These are phyloP conservation scores for Clarias fuscus DNA, from an alignment of 2,797 vertebrate species.

Conservation along the genomic window DNA sequence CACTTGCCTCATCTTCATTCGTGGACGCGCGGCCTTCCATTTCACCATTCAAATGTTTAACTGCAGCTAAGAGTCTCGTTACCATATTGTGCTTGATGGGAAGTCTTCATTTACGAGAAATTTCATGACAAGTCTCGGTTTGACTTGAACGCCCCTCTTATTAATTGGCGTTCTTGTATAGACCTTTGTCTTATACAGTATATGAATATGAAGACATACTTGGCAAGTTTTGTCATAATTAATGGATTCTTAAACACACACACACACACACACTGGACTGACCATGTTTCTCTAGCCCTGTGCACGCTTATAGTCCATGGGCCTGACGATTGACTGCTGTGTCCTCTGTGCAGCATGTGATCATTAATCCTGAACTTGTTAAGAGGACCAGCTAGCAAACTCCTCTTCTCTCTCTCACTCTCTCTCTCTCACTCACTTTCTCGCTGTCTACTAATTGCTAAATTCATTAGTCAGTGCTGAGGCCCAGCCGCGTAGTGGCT, in stretches of 20 bases:
- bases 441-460: constrained; percentile 22
- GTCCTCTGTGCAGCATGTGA: constrained; percentile 11
- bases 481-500: neutral
- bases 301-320: neutral
- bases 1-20: too few relatives aligned
- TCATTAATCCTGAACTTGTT: constrained; percentile 36
- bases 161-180: neutral
- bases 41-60: too few relatives aligned
- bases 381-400: neutral
- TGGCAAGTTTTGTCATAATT: neutral
- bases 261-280: neutral
- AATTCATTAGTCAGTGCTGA: constrained; percentile 33
- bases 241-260: neutral
- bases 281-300: neutral
- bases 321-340: neutral
- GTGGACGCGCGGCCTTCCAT: too few relatives aligned
- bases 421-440: neutral
- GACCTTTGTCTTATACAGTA: neutral
- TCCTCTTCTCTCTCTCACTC: neutral
- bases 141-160: neutral
- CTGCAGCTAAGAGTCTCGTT: too few relatives aligned
- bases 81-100: too few relatives aligned
- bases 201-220: neutral
- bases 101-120: too few relatives aligned
- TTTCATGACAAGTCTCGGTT: too few relatives aligned